A percentile compares a stretch with the other conserved stretches of the same genome.
Conservation (phyloP, 2,888 invertebrate genomes). For the Plebejus anna region DNA sequence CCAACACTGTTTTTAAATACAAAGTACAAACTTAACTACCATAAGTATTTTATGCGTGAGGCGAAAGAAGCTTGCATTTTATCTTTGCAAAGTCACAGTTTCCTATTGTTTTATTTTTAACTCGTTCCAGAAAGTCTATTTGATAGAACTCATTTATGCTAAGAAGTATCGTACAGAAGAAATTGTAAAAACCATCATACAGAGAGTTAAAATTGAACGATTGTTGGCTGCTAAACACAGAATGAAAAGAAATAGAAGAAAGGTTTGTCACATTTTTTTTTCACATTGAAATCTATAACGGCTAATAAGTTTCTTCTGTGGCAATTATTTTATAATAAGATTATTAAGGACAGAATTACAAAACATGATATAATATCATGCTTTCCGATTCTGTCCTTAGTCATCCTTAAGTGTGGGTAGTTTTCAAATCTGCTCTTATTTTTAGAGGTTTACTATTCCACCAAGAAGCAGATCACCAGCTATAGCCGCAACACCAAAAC, state of each 20-base stretch:
- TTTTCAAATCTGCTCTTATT: background rate
- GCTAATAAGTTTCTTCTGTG: background rate
- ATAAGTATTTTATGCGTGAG: no score
- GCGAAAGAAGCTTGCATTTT: background rate
- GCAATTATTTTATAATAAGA: no score
- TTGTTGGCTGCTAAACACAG: constrained; percentile 42
- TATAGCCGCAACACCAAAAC: constrained; percentile 50
- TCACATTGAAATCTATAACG: background rate
- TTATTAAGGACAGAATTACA: no score
- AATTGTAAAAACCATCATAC: constrained; percentile 49
- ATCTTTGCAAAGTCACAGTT: background rate
- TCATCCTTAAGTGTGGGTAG: background rate
- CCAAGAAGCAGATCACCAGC: constrained; percentile 48
- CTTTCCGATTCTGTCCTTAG: background rate
- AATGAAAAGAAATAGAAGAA: constrained; percentile 42
- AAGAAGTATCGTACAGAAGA: constrained; percentile 47
- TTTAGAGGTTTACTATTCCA: background rate
- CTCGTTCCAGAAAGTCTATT: constrained; percentile 54
- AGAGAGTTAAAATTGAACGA: constrained; percentile 51
- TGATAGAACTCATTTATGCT: constrained; percentile 58
- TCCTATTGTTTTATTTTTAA: background rate
- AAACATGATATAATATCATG: background rate
- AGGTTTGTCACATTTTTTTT: constrained; percentile 32
- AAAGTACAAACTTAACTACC: no score
- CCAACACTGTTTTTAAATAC: no score